These are phyloP conservation scores for Cylas formicarius DNA, from an alignment of 1,140 invertebrate species.

Conservation along the genomic window DNA sequence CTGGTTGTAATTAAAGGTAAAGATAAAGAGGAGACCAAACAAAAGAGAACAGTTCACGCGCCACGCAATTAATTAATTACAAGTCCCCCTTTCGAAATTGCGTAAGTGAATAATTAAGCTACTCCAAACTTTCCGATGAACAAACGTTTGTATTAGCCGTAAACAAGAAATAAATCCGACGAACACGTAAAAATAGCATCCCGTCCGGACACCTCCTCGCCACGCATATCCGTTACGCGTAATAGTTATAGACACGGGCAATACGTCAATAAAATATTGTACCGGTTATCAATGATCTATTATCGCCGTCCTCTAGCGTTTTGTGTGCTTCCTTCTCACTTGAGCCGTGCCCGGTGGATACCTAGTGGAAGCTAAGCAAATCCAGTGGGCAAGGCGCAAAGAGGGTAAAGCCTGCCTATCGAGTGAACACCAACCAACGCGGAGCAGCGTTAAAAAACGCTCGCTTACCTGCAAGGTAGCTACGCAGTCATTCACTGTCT, in stretches of 20 bases:
- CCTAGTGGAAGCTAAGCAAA: conserved; percentile 31
- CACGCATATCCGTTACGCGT: conserved; percentile 27
- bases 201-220: conserved; percentile 20
- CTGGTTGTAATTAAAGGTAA: too few species aligned
- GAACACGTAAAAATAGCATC: conserved; percentile 1
- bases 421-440: conserved; percentile 40
- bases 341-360: conserved; percentile 5
- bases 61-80: too few species aligned
- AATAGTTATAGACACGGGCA: conserved; percentile 27
- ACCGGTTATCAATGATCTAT: conserved; percentile 29
- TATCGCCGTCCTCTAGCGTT: conserved; percentile 6
- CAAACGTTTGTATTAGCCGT: neutral
- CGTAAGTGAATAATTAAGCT: too few species aligned
- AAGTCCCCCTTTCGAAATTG: too few species aligned
- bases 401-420: conserved; percentile 39
- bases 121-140: too few species aligned
- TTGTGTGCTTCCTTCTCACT: neutral
- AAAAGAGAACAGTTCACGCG: too few species aligned
- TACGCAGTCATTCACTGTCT: conserved; percentile 41
- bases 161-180: neutral
- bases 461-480: conserved; percentile 38
- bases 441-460: conserved; percentile 31
- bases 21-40: too few species aligned
- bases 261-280: conserved; percentile 35
- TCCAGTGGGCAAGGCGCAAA: conserved; percentile 37